Percentiles rank a stretch among this genome's conserved stretches.
phyloP scores from a whole-genome alignment of 2,888 invertebrate species.

The Selenia dentaria region DNA sequence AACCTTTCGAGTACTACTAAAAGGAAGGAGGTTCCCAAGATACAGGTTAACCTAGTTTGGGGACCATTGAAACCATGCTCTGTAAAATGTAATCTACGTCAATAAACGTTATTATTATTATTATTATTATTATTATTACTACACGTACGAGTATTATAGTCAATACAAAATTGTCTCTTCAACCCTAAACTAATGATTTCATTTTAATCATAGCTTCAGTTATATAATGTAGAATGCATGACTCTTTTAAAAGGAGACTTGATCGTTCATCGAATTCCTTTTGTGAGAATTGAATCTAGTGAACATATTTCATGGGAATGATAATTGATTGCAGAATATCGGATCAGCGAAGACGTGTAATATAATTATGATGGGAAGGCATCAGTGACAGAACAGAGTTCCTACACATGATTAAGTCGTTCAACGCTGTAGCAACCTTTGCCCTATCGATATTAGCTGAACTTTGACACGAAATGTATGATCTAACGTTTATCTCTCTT shows the following conservation, averaged over 20 bases:
- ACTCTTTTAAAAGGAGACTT: constrained; percentile 25
- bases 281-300: constrained; percentile 20
- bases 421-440: constrained; percentile 52
- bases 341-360: constrained; percentile 10
- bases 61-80: too few relatives aligned
- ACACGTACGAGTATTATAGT: too few relatives aligned
- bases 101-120: too few relatives aligned
- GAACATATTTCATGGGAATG: constrained; percentile 27
- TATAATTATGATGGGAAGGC: constrained; percentile 14
- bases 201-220: too few relatives aligned
- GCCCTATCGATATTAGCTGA: constrained; percentile 56
- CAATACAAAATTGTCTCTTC: too few relatives aligned
- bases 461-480: constrained; percentile 53
- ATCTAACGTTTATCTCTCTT: constrained; percentile 77
- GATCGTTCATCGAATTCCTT: constrained; percentile 32
- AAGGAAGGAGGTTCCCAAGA: too few relatives aligned
- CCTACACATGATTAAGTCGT: constrained; percentile 54
- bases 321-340: constrained; percentile 19
- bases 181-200: too few relatives aligned
- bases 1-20: too few relatives aligned
- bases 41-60: too few relatives aligned
- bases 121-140: too few relatives aligned
- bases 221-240: neutral
- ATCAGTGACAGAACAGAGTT: constrained; percentile 52
- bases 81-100: too few relatives aligned